These are phyloP conservation scores for Entomobrya proxima DNA, from an alignment of 2,888 invertebrate genomes.

Conservation along the genomic window DNA sequence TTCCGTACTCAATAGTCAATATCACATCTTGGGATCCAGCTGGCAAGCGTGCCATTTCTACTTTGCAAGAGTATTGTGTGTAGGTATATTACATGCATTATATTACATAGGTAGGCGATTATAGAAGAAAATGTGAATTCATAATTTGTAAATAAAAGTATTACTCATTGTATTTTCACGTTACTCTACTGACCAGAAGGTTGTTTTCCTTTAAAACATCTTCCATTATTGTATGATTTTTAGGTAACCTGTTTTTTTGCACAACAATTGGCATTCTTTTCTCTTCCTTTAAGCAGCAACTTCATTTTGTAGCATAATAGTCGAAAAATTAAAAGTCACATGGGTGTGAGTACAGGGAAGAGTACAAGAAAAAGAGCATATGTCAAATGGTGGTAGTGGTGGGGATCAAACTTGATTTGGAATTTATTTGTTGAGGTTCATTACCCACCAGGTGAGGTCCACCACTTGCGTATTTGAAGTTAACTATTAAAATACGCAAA, in stretches of 20 bases:
- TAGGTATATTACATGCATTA: background rate
- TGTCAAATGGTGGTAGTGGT: too few species aligned
- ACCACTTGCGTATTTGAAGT: too few species aligned
- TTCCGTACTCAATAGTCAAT: background rate
- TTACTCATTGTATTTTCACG: constrained; percentile 37
- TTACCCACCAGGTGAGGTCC: too few species aligned
- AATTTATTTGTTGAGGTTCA: too few species aligned
- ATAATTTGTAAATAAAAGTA: background rate
- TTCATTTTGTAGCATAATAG: constrained; percentile 30
- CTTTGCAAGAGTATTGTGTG: background rate
- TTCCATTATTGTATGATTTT: background rate
- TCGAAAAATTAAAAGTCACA: too few species aligned
- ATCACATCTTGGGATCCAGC: constrained; percentile 38
- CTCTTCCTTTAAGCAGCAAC: background rate
- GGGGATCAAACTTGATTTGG: too few species aligned
- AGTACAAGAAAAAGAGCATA: too few species aligned
- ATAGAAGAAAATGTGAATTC: constrained; percentile 34
- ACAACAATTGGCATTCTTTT: constrained; percentile 20
- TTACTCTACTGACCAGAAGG: constrained; percentile 27
- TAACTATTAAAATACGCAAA: too few species aligned
- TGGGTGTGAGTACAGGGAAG: too few species aligned
- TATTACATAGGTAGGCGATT: constrained; percentile 24
- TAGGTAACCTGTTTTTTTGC: constrained; percentile 17
- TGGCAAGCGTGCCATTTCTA: constrained; percentile 41
- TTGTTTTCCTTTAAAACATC: background rate